Percentiles rank a stretch among this genome's conserved stretches.
Conservation (phyloP, 2,113 vertebrate genomes). For the Chamaetylas fuelleborni region DNA sequence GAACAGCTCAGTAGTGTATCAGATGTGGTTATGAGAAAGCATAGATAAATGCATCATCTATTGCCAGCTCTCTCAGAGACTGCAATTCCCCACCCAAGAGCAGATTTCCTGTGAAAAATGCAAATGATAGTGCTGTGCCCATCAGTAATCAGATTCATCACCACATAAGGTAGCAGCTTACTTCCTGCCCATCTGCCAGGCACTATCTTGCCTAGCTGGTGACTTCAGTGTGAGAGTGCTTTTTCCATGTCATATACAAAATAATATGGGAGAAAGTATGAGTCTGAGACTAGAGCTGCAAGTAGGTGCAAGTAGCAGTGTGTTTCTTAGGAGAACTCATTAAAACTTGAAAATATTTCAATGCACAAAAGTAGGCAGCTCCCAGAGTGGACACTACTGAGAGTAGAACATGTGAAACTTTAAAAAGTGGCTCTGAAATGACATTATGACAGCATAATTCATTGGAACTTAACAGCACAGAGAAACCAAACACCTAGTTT, state of each 20-base stretch:
- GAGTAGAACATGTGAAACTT: fast-evolving
- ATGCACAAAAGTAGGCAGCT: neutral
- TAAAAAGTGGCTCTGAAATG: neutral
- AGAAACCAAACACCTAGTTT: neutral
- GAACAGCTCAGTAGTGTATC: neutral
- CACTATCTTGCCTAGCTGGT: neutral
- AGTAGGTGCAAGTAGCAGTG: fast-evolving
- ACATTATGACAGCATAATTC: neutral
- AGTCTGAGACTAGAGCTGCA: neutral
- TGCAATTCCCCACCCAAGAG: neutral
- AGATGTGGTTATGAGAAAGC: neutral
- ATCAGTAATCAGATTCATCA: too few species aligned
- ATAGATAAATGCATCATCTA: neutral
- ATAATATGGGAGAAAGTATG: neutral
- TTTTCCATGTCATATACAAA: neutral
- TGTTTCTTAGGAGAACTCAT: neutral
- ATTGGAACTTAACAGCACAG: neutral
- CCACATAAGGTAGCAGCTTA: neutral
- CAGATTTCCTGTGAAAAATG: neutral
- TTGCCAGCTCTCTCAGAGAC: neutral
- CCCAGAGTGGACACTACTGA: neutral
- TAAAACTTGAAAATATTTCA: neutral
- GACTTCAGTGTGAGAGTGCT: neutral
- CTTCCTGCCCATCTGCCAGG: neutral
- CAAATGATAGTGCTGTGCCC: neutral